A percentile compares a stretch with the other conserved stretches of the same genome.
phyloP scores from a whole-genome alignment of 2,888 invertebrate genomes.

The Plagodis dolabraria region DNA sequence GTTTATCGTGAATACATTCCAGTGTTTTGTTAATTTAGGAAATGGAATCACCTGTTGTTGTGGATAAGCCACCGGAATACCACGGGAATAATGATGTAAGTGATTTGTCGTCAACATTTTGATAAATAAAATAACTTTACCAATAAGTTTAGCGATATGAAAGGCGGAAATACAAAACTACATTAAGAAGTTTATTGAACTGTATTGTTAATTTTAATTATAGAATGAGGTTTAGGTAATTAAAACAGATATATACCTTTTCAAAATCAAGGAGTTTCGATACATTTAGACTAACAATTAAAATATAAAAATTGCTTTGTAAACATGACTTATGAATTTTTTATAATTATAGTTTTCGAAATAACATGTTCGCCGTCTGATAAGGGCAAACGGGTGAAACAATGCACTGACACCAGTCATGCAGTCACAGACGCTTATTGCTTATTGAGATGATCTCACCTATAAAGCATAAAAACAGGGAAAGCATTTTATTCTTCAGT shows the following conservation, averaged over 20 bases:
- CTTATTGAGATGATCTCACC: slow-evolving; percentile 29
- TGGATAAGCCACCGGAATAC: slow-evolving; percentile 86
- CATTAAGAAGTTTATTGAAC: not conserved
- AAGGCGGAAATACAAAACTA: slow-evolving; percentile 16
- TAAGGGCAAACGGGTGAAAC: too few species aligned
- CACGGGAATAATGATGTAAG: slow-evolving; percentile 84
- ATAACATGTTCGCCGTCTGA: too few species aligned
- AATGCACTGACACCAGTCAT: too few species aligned
- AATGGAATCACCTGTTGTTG: slow-evolving; percentile 86
- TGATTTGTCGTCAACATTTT: slow-evolving; percentile 31
- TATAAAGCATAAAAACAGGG: slow-evolving; percentile 20
- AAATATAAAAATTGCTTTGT: too few species aligned
- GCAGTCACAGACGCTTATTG: too few species aligned
- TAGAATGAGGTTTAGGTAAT: too few species aligned
- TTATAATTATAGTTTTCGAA: too few species aligned
- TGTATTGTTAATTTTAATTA: not conserved
- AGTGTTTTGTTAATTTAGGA: slow-evolving; percentile 61
- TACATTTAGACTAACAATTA: too few species aligned
- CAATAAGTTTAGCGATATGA: not conserved
- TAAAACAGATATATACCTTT: too few species aligned
- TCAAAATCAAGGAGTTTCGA: too few species aligned
- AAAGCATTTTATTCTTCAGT: slow-evolving; percentile 46
- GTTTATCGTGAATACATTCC: slow-evolving; percentile 70
- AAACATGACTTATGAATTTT: too few species aligned
- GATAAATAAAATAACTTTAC: not conserved